These are phyloP conservation scores for Cyprinella venusta DNA, from an alignment of 2,797 vertebrate genomes.

Conservation along the genomic window DNA sequence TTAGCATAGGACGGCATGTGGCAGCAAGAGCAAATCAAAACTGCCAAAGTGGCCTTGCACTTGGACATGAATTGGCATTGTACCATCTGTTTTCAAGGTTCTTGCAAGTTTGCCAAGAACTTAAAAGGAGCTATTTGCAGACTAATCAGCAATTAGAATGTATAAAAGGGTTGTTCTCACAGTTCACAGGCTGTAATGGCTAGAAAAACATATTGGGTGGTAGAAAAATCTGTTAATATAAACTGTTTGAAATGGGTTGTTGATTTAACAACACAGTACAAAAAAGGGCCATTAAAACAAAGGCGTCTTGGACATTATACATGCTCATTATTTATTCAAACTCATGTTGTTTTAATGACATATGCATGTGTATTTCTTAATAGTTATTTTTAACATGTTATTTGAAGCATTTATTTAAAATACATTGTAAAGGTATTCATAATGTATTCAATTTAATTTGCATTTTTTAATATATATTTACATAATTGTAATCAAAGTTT, in stretches of 20 bases:
- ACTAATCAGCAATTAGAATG: slow-evolving; percentile 63
- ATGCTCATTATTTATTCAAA: background rate
- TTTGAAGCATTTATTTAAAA: background rate
- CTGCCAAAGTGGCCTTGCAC: slow-evolving; percentile 17
- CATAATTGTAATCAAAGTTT: background rate
- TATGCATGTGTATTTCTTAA: background rate
- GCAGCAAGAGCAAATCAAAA: slow-evolving; percentile 9
- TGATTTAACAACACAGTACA: background rate
- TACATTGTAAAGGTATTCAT: background rate
- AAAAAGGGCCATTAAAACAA: slow-evolving; percentile 8
- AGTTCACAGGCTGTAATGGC: slow-evolving; percentile 26
- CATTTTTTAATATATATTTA: too few relatives aligned
- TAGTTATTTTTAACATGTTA: background rate
- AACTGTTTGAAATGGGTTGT: slow-evolving; percentile 15
- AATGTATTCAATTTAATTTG: background rate
- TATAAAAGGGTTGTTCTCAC: slow-evolving; percentile 31
- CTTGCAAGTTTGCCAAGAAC: slow-evolving; percentile 50
- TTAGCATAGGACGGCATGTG: slow-evolving; percentile 13
- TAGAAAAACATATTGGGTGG: slow-evolving; percentile 3
- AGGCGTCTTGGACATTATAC: background rate
- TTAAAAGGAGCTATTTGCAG: slow-evolving; percentile 60
- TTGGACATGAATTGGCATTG: slow-evolving; percentile 47
- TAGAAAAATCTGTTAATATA: background rate
- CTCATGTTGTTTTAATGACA: background rate
- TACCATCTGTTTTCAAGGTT: slow-evolving; percentile 54